phyloP scores from a whole-genome alignment of 2,797 vertebrate species.

The Siniperca undulata region DNA sequence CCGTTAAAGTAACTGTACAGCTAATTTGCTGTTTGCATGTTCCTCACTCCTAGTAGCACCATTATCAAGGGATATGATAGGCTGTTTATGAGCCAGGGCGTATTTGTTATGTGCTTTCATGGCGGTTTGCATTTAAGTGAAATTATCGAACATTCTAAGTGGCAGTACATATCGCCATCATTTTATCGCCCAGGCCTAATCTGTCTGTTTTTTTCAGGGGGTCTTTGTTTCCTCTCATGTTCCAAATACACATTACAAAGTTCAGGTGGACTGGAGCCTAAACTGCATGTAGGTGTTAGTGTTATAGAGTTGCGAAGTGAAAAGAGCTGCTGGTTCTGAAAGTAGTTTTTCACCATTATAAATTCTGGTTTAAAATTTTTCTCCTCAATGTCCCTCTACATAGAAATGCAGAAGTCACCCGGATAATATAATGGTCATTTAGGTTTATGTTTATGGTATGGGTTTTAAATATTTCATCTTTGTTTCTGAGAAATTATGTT shows the following conservation, averaged over 20 bases:
- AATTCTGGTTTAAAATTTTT: background rate
- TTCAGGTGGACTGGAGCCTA: background rate
- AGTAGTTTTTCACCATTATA: background rate
- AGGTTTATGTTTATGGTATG: background rate
- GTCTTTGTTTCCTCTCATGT: background rate
- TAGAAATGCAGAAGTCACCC: background rate
- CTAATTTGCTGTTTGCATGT: too few species aligned
- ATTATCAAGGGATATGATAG: too few species aligned
- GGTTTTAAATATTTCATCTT: background rate
- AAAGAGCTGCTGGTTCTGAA: background rate
- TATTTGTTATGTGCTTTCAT: too few species aligned
- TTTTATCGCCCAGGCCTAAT: too few species aligned
- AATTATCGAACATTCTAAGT: too few species aligned
- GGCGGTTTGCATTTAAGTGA: too few species aligned
- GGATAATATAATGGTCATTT: background rate
- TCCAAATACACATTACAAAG: background rate
- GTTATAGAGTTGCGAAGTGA: background rate
- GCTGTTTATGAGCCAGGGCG: too few species aligned
- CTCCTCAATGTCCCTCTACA: background rate
- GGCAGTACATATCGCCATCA: too few species aligned
- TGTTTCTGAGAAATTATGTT: background rate
- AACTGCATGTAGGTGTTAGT: background rate
- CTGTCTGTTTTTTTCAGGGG: background rate
- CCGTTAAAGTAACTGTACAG: too few species aligned
- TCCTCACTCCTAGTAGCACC: too few species aligned